phyloP scores from a whole-genome alignment of 92 coral and sea anemone species.

The Epizoanthus fatuus region DNA sequence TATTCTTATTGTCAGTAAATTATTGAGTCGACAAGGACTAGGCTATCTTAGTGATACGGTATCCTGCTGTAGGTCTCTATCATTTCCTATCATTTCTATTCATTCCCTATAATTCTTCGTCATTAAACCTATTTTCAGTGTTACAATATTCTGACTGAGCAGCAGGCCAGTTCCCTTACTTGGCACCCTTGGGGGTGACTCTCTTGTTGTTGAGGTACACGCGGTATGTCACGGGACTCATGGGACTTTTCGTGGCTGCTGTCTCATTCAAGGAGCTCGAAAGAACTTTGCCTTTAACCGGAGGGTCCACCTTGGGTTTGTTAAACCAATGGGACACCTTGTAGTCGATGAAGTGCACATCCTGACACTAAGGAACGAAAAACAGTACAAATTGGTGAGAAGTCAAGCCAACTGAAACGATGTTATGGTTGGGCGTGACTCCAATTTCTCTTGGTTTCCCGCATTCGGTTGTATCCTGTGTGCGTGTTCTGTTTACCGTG shows the following conservation, averaged over 20 bases:
- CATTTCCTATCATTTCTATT: too few relatives aligned
- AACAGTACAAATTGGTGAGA: background rate
- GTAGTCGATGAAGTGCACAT: conserved; percentile 95
- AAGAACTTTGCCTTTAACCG: conserved; percentile 85
- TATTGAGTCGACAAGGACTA: too few relatives aligned
- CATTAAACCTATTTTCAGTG: background rate
- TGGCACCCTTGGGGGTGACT: conserved; percentile 97
- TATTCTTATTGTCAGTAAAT: too few relatives aligned
- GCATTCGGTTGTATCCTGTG: too few relatives aligned
- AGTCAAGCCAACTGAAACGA: background rate
- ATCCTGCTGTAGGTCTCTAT: too few relatives aligned
- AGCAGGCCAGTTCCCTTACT: conserved; percentile 60
- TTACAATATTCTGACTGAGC: background rate
- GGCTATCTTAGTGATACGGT: too few relatives aligned
- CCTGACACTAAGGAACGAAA: conserved; percentile 69
- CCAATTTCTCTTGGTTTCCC: too few relatives aligned
- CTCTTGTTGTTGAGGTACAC: conserved; percentile 85
- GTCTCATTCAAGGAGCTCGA: conserved; percentile 83
- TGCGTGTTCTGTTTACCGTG: too few relatives aligned
- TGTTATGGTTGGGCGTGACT: too few relatives aligned
- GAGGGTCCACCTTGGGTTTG: conserved; percentile 68
- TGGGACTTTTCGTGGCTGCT: conserved; percentile 62
- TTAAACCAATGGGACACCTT: conserved; percentile 94
- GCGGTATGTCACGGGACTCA: conserved; percentile 78
- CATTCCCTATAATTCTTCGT: too few relatives aligned